These are phyloP conservation scores for Mesocricetus auratus DNA, from an alignment of 2,113 vertebrate genomes.

Conservation along the genomic window DNA sequence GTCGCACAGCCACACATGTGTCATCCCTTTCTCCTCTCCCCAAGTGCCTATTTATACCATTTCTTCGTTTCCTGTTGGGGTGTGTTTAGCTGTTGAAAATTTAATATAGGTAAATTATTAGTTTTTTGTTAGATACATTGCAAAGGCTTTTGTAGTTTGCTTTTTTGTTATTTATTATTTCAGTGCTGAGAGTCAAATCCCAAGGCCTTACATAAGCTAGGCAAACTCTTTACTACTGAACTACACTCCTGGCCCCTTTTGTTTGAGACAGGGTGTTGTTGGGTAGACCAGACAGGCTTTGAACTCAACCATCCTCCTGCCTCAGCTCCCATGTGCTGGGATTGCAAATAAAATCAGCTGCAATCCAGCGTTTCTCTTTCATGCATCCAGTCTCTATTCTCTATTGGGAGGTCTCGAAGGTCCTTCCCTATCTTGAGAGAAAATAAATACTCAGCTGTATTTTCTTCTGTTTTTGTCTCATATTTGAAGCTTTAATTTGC, in stretches of 20 bases:
- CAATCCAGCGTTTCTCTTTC: conserved; percentile 6
- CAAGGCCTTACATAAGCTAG: not conserved
- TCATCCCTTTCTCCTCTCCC: not conserved
- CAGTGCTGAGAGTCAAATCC: not conserved
- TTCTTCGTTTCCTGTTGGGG: not conserved
- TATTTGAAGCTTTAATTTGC: conserved; percentile 53
- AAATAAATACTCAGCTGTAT: conserved; percentile 51
- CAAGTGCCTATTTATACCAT: not conserved
- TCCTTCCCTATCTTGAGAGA: conserved; percentile 9
- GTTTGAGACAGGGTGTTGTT: not conserved
- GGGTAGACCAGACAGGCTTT: not conserved
- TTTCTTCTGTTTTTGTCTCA: conserved; percentile 45
- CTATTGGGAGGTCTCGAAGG: conserved; percentile 37
- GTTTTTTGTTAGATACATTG: conserved; percentile 21
- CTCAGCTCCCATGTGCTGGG: not conserved
- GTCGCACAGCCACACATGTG: too few species aligned
- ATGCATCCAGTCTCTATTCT: conserved; percentile 9
- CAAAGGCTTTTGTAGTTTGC: conserved; percentile 40
- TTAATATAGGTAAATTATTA: conserved; percentile 53
- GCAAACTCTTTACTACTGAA: not conserved
- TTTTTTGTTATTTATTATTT: conserved; percentile 18
- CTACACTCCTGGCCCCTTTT: not conserved
- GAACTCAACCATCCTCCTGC: not conserved
- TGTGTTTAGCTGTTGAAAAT: conserved; percentile 32
- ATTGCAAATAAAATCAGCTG: not conserved